These are phyloP conservation scores for Oryzias sinensis DNA, from an alignment of 2,797 vertebrate genomes.

Conservation along the genomic window DNA sequence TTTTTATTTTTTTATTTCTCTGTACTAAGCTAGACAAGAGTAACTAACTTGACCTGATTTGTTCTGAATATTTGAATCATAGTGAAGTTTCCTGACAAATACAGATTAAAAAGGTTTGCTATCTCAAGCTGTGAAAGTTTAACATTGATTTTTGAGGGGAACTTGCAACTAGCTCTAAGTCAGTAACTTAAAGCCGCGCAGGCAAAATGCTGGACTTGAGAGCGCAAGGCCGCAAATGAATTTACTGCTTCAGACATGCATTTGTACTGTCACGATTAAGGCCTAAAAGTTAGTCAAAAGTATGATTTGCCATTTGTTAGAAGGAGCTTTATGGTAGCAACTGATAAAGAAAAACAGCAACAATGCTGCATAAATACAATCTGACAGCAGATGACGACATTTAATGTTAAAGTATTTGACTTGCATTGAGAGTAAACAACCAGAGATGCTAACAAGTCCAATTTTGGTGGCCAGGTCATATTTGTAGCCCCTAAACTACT, in stretches of 20 bases:
- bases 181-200: slow-evolving; percentile 2
- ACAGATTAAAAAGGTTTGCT: slow-evolving; percentile 14
- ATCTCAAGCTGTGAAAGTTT: slow-evolving; percentile 28
- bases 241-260: slow-evolving; percentile 9
- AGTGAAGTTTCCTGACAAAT: slow-evolving; percentile 15
- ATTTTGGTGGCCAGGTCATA: no score
- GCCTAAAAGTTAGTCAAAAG: slow-evolving; percentile 12
- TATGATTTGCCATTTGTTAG: slow-evolving; percentile 30
- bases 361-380: no score
- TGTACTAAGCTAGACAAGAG: slow-evolving; percentile 9
- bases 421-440: no score
- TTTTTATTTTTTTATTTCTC: slow-evolving; percentile 4
- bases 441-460: no score
- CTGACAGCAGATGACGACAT: no score
- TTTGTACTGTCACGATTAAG: slow-evolving; percentile 19
- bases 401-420: no score
- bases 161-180: slow-evolving; percentile 1
- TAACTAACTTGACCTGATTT: slow-evolving; percentile 26
- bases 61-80: slow-evolving; percentile 26
- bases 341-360: no score
- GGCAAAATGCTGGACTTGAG: slow-evolving; percentile 1
- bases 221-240: neutral
- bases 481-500: no score
- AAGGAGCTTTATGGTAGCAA: no score
- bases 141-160: slow-evolving; percentile 17